These are phyloP conservation scores for Aphrocallistes beatrix DNA, from an alignment of 37 sponge, comb jelly and placozoan genomes.

Conservation along the genomic window DNA sequence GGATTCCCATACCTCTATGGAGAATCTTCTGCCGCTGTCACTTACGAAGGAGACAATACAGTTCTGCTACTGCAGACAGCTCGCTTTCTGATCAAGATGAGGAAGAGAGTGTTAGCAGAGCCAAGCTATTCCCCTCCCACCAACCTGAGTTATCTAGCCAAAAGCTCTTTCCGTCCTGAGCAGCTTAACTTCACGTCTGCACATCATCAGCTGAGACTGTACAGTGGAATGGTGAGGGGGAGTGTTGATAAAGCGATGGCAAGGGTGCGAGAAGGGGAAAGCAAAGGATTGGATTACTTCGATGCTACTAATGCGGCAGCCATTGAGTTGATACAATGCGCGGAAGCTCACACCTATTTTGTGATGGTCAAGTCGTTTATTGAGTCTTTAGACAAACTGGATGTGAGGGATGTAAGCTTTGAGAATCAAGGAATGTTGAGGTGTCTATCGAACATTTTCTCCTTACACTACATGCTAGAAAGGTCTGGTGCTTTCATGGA, in stretches of 20 bases:
- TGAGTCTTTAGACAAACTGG: neutral
- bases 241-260: neutral
- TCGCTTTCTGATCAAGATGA: constrained; percentile 32
- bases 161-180: neutral
- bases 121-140: neutral
- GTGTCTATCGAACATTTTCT: neutral
- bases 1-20: constrained; percentile 64
- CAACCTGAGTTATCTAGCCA: neutral
- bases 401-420: neutral
- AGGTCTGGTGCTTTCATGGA: neutral
- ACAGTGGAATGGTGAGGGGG: neutral
- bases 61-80: constrained; percentile 82
- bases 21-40: constrained; percentile 32
- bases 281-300: constrained; percentile 25
- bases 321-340: constrained; percentile 24
- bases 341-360: constrained; percentile 15
- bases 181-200: neutral
- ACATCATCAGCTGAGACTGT: neutral
- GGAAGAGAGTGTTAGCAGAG: neutral
- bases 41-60: constrained; percentile 90
- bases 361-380: neutral
- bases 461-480: neutral
- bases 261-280: constrained; percentile 25
- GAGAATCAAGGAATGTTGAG: neutral
- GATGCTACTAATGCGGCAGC: constrained; percentile 33